Evolutionary conservation across 1,140 invertebrate genomes (phyloP).

Genomic region (Oncopeltus fasciatus): DNA sequence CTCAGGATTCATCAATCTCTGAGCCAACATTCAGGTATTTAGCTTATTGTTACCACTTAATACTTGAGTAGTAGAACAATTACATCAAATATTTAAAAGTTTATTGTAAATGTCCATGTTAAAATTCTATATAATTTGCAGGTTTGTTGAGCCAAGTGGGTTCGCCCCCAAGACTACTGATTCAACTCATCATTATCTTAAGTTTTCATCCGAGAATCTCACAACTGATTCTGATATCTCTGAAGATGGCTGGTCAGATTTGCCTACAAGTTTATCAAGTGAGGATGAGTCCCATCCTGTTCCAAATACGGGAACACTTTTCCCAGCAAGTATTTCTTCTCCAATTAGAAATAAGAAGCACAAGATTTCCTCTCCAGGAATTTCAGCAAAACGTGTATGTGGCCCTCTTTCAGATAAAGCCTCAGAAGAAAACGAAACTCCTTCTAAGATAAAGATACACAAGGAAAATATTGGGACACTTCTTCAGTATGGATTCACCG

Average conservation of each 20-base stretch:
- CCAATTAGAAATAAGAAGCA: neutral
- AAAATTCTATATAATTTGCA: constrained; percentile 23
- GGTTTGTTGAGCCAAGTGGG: constrained; percentile 37
- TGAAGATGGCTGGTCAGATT: constrained; percentile 52
- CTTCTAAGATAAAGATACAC: too few relatives aligned
- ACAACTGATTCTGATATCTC: constrained; percentile 42
- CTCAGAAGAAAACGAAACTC: neutral
- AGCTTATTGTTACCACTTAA: too few relatives aligned
- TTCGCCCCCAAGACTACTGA: constrained; percentile 34
- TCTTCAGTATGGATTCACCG: constrained; percentile 25
- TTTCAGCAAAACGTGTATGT: neutral
- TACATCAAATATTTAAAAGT: too few relatives aligned
- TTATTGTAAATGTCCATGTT: too few relatives aligned
- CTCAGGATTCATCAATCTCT: constrained; percentile 38
- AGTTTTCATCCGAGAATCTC: constrained; percentile 14
- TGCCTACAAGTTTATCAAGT: constrained; percentile 27
- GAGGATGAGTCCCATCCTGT: constrained; percentile 26
- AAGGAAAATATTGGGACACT: constrained; percentile 20
- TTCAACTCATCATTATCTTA: constrained; percentile 30
- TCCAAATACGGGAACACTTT: constrained; percentile 25
- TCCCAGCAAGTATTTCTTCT: constrained; percentile 19
- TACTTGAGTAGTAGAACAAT: too few relatives aligned
- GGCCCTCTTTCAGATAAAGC: neutral
- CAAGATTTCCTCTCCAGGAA: neutral
- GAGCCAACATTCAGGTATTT: constrained; percentile 17